Evolutionary conservation across 2,797 vertebrate species (phyloP).

Genomic region (Mus minutoides): DNA sequence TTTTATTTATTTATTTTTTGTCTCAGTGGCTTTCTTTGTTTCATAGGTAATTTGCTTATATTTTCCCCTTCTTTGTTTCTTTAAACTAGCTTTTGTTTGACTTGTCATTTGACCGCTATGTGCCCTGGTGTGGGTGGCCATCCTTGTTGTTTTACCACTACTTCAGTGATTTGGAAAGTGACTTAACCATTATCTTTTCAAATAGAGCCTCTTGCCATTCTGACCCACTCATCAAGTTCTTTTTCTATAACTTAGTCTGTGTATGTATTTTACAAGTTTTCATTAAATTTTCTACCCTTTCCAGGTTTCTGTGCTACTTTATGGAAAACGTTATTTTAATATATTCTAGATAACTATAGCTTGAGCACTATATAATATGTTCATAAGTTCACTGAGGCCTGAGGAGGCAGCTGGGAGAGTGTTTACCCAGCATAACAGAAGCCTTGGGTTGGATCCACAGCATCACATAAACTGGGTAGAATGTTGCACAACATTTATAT

Average conservation of each 20-base stretch:
- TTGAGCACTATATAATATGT: background rate
- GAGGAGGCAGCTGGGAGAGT: background rate
- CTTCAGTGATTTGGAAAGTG: background rate
- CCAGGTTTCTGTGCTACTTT: background rate
- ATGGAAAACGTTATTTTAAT: background rate
- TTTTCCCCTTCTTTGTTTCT: background rate
- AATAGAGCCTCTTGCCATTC: background rate
- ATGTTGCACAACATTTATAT: background rate
- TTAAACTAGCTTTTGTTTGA: background rate
- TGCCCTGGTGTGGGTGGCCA: background rate
- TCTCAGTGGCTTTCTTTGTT: constrained; percentile 10
- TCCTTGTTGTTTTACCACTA: background rate
- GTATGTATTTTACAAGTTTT: background rate
- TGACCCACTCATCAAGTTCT: background rate
- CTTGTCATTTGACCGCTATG: background rate
- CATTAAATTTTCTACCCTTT: background rate
- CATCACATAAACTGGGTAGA: background rate
- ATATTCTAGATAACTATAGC: background rate
- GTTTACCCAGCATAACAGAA: background rate
- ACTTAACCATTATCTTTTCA: background rate
- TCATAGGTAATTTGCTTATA: background rate
- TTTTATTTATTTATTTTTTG: background rate
- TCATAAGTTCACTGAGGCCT: background rate
- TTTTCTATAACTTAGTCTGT: background rate
- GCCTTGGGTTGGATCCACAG: background rate